Base-by-base conservation (phyloP, 2,797 vertebrate species). In the Acrocephalus scirpaceus region DNA sequence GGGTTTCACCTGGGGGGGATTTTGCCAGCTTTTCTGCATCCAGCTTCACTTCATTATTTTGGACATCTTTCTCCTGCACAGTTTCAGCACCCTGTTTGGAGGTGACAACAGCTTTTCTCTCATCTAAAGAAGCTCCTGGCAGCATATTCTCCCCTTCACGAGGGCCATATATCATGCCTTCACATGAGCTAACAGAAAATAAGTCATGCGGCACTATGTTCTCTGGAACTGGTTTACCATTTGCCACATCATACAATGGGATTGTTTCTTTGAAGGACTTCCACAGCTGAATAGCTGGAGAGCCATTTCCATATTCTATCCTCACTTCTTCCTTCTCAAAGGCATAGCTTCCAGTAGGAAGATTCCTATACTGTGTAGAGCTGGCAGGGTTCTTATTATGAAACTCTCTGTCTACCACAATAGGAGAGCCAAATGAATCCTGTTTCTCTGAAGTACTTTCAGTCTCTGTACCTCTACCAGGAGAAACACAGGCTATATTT, bases 241-340 rank as follows among this genome's bases (percentile, higher is more conserved):
- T 93, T 74, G 95, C 92, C 77, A 97, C 91, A 29, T 97, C 95
- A 40, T 97, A 97, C 57, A 97, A 32, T 7, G 95, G 96, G 47
- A 97, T 96, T 8, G 97, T 97, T 96, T 97, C 96, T 90, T 98
- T 98, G 86, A 97, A 96, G 83, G 98, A 96, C 54, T 97, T 97
- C 97, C 97, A 97, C n/a, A 97, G 92, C 15, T 97, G 94, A 95
- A 97, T 97, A 86, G 96, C 92, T 91, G 95, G 96, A 57, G 96
- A 97, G 54, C 97, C 97, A 92, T 94, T 97, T 50, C 92, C 96
- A 21, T 98, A 97, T 48, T 97, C 97, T 94, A 97, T 97, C 78
- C 96, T 96, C 62, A 97, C 95, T 88, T 97, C 95, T 74, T 98
- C 93, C 93, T 98, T 97, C 92, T 96, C 97, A 94, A 96, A 97